Evolutionary conservation across 2,113 vertebrate genomes (phyloP), one percentile per base, ranked within the genome.

Genomic region (Lepisosteus oculatus): DNA sequence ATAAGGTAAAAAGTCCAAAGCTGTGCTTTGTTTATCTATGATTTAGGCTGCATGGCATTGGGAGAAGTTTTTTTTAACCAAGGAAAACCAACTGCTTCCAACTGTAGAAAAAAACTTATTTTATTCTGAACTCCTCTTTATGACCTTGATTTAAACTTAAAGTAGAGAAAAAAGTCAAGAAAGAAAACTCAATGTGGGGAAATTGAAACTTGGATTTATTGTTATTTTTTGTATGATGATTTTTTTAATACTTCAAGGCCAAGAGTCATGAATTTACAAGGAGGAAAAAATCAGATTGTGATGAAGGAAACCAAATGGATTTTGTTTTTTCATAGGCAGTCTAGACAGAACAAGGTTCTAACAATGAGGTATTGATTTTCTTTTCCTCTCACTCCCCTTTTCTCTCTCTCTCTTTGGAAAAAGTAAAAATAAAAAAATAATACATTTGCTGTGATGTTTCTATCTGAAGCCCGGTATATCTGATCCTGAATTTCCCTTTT

Each of bases 301-400:
- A 9, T 3, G 17, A 64, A 42, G 41, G 17, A 43, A 9, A 8
- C 17, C 29, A 64, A 64, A 29, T 29, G 29, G 62, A 17, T 41
- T 64, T 64, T 42, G 7, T 15, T 17, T 43, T 64, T 64, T 64
- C 62, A 9, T 64, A 17, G 62, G 42, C 62, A 64, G 62, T 64
- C 62, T 64, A 64, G 62, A 64, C 62, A 64, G 62, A 64, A 42
- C 62, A 42, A 41, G 62, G 12, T 17, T 64, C 62, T 41, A 42
- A 64, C 62, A 42, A 64, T 41, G 62, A 9, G 17, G 14, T 64
- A 64, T 64, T 64, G 62, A 64, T 64, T 59, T 59, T 59, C n/a
- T 59, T 3, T n/a, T 15, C n/a, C 17, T 13, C 62, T 13, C 62
- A 29, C 62, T 13, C 62, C 62, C 8, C 42, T 64, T 17, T 43